Evolutionary conservation across 2,888 invertebrate genomes (phyloP).

Genomic region (Eupithecia pulchellata): DNA sequence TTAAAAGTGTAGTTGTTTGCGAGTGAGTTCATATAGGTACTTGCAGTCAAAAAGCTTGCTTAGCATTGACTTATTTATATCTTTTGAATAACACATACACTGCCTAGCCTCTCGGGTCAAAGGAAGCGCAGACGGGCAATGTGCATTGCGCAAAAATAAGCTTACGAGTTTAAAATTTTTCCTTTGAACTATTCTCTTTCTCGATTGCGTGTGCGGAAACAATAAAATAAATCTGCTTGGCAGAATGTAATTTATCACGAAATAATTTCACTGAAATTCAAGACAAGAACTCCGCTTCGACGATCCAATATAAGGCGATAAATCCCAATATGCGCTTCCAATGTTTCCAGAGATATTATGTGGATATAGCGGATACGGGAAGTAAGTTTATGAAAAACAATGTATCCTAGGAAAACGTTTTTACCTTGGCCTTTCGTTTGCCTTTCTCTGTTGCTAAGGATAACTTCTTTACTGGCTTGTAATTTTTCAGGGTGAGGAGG

Average conservation of each 20-base stretch:
- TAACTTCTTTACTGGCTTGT: constrained; percentile 29
- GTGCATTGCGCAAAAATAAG: too few relatives aligned
- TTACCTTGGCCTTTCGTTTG: constrained; percentile 34
- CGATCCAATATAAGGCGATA: constrained; percentile 7
- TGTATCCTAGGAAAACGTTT: background rate
- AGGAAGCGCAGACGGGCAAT: too few relatives aligned
- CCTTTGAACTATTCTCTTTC: background rate
- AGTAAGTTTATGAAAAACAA: constrained; percentile 15
- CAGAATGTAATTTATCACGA: background rate
- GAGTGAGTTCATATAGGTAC: too few relatives aligned
- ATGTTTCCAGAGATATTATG: constrained; percentile 4
- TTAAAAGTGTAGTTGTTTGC: background rate
- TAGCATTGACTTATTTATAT: too few relatives aligned
- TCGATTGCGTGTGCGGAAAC: background rate
- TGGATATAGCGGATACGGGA: constrained; percentile 13
- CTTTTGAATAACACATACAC: too few relatives aligned
- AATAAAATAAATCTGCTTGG: background rate
- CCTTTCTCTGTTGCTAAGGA: constrained; percentile 37
- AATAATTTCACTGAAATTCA: background rate
- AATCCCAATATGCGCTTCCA: constrained; percentile 9
- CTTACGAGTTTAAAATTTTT: too few relatives aligned
- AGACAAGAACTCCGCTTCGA: background rate
- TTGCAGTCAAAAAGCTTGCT: too few relatives aligned
- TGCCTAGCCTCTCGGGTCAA: too few relatives aligned
- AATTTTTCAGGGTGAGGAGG: constrained; percentile 32